These are phyloP conservation scores for Pseudocheirus occidentalis DNA, from an alignment of 2,797 vertebrate species.

Conservation along the genomic window DNA sequence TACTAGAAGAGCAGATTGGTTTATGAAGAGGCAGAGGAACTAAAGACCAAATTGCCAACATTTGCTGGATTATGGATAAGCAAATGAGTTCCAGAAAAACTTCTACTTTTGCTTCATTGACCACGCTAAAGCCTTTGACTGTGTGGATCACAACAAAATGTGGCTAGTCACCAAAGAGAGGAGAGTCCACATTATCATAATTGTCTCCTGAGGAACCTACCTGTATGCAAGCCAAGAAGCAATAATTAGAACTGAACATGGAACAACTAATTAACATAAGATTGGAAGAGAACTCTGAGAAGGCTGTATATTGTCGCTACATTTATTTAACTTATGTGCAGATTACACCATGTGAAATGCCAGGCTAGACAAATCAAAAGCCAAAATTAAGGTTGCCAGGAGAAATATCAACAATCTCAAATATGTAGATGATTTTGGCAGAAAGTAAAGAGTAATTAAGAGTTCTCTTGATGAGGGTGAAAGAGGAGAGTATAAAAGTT, in stretches of 20 bases:
- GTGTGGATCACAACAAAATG: background rate
- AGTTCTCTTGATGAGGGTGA: too few relatives aligned
- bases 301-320: background rate
- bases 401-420: background rate
- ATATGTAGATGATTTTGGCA: background rate
- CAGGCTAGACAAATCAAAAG: too few relatives aligned
- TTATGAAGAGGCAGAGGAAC: background rate
- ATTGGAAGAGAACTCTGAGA: background rate
- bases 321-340: background rate
- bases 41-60: background rate
- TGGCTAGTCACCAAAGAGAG: too few relatives aligned
- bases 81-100: background rate
- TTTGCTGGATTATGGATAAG: background rate
- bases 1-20: background rate
- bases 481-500: too few relatives aligned
- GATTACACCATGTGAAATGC: too few relatives aligned
- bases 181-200: too few relatives aligned
- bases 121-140: background rate
- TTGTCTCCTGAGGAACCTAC: background rate
- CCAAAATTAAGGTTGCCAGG: too few relatives aligned
- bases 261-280: background rate
- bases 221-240: background rate
- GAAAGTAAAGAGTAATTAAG: too few relatives aligned
- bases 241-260: background rate
- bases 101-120: background rate